Conservation (phyloP, 2,113 vertebrate species). For the Ciconia maguari region DNA sequence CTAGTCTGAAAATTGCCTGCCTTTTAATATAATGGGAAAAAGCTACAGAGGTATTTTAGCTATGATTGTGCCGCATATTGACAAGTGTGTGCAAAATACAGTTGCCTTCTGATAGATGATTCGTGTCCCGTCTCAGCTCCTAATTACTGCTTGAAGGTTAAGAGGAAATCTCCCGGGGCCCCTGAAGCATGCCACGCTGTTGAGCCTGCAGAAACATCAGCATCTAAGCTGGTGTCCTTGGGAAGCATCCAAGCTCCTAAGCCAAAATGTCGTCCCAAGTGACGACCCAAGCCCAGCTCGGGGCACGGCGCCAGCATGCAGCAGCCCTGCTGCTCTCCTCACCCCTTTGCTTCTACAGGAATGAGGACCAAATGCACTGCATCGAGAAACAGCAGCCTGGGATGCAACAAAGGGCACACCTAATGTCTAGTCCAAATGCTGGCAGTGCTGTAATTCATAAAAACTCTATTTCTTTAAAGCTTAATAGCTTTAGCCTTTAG, state of each 20-base stretch:
- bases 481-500: neutral
- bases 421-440: neutral
- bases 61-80: neutral
- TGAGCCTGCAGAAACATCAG: neutral
- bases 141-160: slow-evolving; percentile 36
- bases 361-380: neutral
- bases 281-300: neutral
- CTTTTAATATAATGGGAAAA: slow-evolving; percentile 45
- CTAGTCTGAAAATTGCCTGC: slow-evolving; percentile 26
- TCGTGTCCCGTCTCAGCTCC: neutral
- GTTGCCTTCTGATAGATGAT: slow-evolving; percentile 15
- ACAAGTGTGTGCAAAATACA: slow-evolving; percentile 32
- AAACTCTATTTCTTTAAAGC: neutral
- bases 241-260: neutral
- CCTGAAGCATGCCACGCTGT: neutral
- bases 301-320: neutral
- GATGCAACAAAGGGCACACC: neutral
- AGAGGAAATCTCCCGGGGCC: neutral
- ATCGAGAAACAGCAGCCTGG: neutral
- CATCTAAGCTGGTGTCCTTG: neutral
- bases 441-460: neutral
- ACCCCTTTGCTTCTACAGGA: neutral
- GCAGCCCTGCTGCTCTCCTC: neutral
- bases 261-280: neutral
- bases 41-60: slow-evolving; percentile 17